phyloP scores from a whole-genome alignment of 1,140 invertebrate genomes.

The Temnothorax longispinosus region DNA sequence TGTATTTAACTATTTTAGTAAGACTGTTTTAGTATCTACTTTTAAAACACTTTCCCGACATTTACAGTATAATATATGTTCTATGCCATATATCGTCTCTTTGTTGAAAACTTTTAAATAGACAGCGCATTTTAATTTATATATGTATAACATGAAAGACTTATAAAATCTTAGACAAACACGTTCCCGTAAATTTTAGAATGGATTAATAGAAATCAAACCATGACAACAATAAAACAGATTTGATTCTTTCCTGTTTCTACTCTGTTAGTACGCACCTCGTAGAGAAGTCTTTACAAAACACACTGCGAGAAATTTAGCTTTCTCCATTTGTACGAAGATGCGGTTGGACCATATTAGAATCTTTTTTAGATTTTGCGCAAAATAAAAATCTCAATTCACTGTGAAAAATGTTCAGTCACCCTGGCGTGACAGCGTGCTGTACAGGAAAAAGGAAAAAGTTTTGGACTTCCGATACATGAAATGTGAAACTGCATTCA shows the following conservation, averaged over 20 bases:
- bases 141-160: not conserved
- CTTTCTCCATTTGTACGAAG: conserved; percentile 44
- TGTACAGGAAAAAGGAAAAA: not conserved
- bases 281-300: conserved; percentile 23
- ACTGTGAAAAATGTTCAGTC: conserved; percentile 4
- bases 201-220: not conserved
- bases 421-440: not conserved
- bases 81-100: not conserved
- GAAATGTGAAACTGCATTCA: conserved; percentile 38
- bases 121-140: not conserved
- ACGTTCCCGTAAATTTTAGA: not conserved
- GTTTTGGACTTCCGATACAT: conserved; percentile 33
- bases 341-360: not conserved
- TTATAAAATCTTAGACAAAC: not conserved
- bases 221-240: not conserved
- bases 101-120: not conserved
- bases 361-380: not conserved
- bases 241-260: conserved; percentile 15
- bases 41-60: not conserved
- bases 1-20: not conserved
- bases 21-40: not conserved
- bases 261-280: conserved; percentile 4
- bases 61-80: conserved; percentile 1
- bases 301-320: conserved; percentile 32
- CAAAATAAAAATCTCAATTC: conserved; percentile 21